A percentile compares a stretch with the other conserved stretches of the same genome.
Conservation (phyloP, 2,113 vertebrate genomes). For the Ctenomys sociabilis region DNA sequence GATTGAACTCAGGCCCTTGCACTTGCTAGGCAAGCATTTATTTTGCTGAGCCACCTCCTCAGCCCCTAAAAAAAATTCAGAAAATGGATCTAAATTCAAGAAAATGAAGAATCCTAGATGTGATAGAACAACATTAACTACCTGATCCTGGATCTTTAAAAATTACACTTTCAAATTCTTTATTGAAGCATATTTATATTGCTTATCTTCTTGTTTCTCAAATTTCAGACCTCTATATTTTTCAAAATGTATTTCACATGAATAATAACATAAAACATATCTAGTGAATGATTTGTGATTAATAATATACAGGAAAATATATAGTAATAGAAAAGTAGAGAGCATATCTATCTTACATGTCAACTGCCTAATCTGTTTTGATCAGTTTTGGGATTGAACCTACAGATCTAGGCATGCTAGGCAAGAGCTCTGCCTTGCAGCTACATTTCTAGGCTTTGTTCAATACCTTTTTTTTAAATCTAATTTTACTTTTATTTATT, state of each 20-base stretch:
- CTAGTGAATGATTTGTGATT: background rate
- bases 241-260: background rate
- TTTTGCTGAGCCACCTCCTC: no score
- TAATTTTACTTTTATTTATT: no score
- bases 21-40: no score
- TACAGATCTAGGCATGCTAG: background rate
- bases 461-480: background rate
- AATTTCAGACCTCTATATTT: background rate
- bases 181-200: background rate
- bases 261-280: background rate
- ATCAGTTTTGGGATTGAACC: background rate
- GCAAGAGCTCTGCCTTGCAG: background rate
- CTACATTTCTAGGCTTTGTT: background rate
- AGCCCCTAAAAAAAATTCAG: no score
- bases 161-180: background rate
- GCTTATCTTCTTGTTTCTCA: background rate
- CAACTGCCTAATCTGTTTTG: background rate
- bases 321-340: background rate
- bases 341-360: background rate
- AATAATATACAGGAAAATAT: background rate
- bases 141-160: no score
- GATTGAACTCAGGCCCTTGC: no score
- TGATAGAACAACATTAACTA: no score
- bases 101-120: no score
- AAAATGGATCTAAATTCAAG: no score